Percentiles rank a stretch among this genome's conserved stretches.
These are phyloP conservation scores for Mythimna lalbum DNA, from an alignment of 2,888 invertebrate genomes.

Conservation along the genomic window DNA sequence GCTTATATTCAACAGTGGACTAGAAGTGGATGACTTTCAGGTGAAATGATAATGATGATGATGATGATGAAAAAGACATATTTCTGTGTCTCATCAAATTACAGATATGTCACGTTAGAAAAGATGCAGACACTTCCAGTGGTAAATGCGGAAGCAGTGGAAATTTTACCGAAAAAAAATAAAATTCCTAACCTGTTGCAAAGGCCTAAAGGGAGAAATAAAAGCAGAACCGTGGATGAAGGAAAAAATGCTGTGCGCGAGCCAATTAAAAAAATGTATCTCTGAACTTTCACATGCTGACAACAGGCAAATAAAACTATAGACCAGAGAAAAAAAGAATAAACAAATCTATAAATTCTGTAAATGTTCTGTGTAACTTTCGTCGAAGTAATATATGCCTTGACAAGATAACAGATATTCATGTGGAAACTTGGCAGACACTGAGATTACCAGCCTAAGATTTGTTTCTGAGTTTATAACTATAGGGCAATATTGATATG, in stretches of 20 bases:
- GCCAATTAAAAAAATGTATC: slow-evolving; percentile 5
- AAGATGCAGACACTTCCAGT: neutral
- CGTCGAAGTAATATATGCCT: slow-evolving; percentile 32
- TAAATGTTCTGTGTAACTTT: slow-evolving; percentile 26
- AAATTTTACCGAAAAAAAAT: neutral
- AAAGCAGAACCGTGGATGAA: slow-evolving; percentile 9
- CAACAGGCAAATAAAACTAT: neutral
- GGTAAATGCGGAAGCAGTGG: neutral
- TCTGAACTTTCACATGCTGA: slow-evolving; percentile 1
- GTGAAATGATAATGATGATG: too few relatives aligned
- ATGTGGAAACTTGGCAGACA: slow-evolving; percentile 54
- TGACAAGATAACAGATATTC: slow-evolving; percentile 46
- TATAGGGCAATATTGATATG: slow-evolving; percentile 45
- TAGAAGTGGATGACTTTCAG: too few relatives aligned
- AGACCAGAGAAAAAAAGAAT: slow-evolving; percentile 13
- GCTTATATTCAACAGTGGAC: too few relatives aligned
- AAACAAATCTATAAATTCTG: slow-evolving; percentile 32
- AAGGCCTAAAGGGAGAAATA: slow-evolving; percentile 20
- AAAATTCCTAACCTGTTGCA: slow-evolving; percentile 15
- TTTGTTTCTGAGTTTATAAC: slow-evolving; percentile 44
- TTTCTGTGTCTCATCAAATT: too few relatives aligned
- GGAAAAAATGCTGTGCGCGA: neutral
- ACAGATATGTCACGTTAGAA: neutral
- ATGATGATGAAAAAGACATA: too few relatives aligned
- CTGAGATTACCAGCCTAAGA: slow-evolving; percentile 22